Conservation (phyloP, 1,140 invertebrate genomes). For the Eriosoma lanigerum region DNA sequence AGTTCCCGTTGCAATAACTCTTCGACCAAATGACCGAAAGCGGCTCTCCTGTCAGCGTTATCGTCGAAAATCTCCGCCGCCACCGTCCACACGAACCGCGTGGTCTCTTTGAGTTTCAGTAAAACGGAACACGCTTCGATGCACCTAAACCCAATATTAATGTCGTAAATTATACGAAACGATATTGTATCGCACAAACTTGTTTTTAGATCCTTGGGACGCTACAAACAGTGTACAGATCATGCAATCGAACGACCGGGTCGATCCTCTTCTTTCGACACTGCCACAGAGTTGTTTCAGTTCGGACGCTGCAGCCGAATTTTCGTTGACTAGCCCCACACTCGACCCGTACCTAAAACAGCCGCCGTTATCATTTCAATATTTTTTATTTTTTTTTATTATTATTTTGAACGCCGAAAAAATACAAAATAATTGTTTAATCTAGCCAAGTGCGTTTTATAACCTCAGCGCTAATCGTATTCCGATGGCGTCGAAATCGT, state of each 20-base stretch:
- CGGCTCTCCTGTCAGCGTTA: not conserved
- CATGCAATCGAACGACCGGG: not conserved
- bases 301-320: not conserved
- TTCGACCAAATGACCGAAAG: conserved; percentile 26
- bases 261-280: not conserved
- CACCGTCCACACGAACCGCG: not conserved
- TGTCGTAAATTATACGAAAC: too few species aligned
- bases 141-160: not conserved
- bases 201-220: not conserved
- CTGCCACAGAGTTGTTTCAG: conserved; percentile 5
- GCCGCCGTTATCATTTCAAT: not conserved
- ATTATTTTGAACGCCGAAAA: not conserved
- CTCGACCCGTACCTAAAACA: conserved; percentile 33
- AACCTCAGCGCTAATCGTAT: conserved; percentile 40
- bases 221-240: conserved; percentile 33
- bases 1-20: conserved; percentile 14
- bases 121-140: conserved; percentile 15
- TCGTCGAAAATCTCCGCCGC: not conserved
- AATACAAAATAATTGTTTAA: not conserved
- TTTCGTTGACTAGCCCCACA: not conserved
- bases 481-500: not conserved
- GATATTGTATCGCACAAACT: not conserved
- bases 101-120: conserved; percentile 1
- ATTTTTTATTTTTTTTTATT: too few species aligned
- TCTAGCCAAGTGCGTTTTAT: not conserved